These are phyloP conservation scores for Danio choprae DNA, from an alignment of 2,797 vertebrate genomes.

Conservation along the genomic window DNA sequence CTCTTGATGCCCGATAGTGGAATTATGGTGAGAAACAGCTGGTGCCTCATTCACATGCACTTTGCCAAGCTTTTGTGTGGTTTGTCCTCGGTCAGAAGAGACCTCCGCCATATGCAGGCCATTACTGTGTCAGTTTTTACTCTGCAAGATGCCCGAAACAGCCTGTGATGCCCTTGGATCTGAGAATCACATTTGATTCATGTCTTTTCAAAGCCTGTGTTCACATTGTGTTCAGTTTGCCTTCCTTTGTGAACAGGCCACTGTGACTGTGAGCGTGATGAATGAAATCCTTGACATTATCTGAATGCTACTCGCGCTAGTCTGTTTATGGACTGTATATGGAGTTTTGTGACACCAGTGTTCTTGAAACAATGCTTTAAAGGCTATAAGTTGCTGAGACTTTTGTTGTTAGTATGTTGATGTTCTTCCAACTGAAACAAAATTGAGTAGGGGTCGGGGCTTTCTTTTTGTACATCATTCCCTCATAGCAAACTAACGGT, in stretches of 20 bases:
- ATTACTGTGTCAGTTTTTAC: constrained; percentile 41
- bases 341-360: background rate
- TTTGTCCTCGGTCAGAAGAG: constrained; percentile 25
- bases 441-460: too few species aligned
- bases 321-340: background rate
- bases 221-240: background rate
- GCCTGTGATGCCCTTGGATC: constrained; percentile 23
- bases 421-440: too few species aligned
- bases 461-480: too few species aligned
- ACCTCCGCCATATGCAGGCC: constrained; percentile 21
- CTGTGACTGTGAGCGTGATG: background rate
- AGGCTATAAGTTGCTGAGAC: too few species aligned
- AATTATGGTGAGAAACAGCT: constrained; percentile 55
- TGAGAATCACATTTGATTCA: constrained; percentile 16
- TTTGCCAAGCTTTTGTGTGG: constrained; percentile 40
- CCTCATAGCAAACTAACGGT: too few species aligned
- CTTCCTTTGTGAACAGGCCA: constrained; percentile 5
- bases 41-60: constrained; percentile 40
- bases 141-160: constrained; percentile 23
- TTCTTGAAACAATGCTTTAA: background rate
- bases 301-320: background rate
- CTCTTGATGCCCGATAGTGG: constrained; percentile 44
- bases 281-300: constrained; percentile 12
- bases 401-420: too few species aligned
- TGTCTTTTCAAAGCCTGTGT: constrained; percentile 19